Base-by-base conservation (phyloP, 2,113 vertebrate genomes). In the Clarias gariepinus region DNA sequence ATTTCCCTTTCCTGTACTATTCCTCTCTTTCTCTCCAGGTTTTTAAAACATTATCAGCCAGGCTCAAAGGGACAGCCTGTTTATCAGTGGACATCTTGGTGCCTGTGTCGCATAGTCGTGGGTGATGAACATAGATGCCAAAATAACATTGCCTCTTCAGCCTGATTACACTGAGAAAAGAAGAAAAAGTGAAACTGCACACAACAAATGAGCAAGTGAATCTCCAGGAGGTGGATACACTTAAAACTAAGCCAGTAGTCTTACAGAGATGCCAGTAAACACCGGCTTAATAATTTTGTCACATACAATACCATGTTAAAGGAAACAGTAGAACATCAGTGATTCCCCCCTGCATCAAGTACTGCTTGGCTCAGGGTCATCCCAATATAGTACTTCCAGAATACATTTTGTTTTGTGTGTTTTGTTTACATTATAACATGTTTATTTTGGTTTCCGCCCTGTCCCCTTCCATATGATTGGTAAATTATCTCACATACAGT, bases 221-320 rank as follows among this genome's bases (percentile, higher is more conserved):
- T 8, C 25, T 64, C 47, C 63, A 82, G 25, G 63, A 82, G 47
- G 81, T n/a, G 23, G 25, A 47, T 66, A 28, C 63, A 66, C 81
- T 63, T 68, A 53, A 63, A 82, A 82, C 53, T 82, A 82, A 66
- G 81, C 81, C 63, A 66, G 63, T 82, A 68, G 21, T 41, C 33
- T 73, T 19, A 57, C 57, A 58, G 78, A 4, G 76, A 79, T 58
- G n/a, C 25, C 47, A 53, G 16, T 55, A 30, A 41, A 55, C 64
- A 63, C 81, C 63, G 28, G 47, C 64, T 57, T 8, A 66, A 82
- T 53, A 23, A 77, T 55, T 78, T 21, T 78, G 52, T 55, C 76
- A 2, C 15, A 28, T 78, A 28, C 8, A 81, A 57, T 25, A 41
- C 7, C 47, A 47, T 47, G 47, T 47, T 47, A 47, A 8, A 47